These are phyloP conservation scores for Equus quagga DNA, from an alignment of 2,113 vertebrate species.

Conservation along the genomic window DNA sequence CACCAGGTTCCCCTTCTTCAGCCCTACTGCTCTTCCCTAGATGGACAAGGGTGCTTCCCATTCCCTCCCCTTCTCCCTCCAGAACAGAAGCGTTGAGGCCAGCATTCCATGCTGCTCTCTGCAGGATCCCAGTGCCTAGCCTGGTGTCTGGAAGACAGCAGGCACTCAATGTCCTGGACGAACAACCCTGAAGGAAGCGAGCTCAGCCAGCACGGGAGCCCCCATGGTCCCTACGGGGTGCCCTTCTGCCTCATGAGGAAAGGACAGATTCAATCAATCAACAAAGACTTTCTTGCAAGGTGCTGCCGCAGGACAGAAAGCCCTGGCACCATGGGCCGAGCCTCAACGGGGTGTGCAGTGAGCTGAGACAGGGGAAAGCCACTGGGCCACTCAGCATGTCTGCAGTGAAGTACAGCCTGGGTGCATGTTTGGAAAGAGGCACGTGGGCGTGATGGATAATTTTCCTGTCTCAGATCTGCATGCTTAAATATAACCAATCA, in stretches of 20 bases:
- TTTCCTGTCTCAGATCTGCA: background rate
- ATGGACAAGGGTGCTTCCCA: background rate
- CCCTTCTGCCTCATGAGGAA: background rate
- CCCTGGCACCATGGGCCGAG: background rate
- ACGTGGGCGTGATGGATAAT: background rate
- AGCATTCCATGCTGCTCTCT: background rate
- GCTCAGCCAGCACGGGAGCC: background rate
- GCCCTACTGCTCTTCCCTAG: background rate
- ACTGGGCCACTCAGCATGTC: background rate
- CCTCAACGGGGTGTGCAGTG: accelerated
- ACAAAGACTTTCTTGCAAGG: background rate
- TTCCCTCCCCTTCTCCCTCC: background rate
- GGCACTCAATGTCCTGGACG: no score
- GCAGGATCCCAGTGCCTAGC: no score
- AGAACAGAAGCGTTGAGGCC: background rate
- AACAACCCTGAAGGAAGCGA: background rate
- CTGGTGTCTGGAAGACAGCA: background rate
- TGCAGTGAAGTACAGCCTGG: background rate
- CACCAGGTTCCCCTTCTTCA: background rate
- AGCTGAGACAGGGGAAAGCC: no score
- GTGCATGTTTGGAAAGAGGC: background rate
- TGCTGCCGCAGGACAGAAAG: background rate
- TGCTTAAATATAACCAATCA: background rate
- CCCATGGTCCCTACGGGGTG: background rate
- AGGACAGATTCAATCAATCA: background rate